Base-by-base conservation (phyloP, 2,888 invertebrate genomes). In the Trichogramma evanescens region DNA sequence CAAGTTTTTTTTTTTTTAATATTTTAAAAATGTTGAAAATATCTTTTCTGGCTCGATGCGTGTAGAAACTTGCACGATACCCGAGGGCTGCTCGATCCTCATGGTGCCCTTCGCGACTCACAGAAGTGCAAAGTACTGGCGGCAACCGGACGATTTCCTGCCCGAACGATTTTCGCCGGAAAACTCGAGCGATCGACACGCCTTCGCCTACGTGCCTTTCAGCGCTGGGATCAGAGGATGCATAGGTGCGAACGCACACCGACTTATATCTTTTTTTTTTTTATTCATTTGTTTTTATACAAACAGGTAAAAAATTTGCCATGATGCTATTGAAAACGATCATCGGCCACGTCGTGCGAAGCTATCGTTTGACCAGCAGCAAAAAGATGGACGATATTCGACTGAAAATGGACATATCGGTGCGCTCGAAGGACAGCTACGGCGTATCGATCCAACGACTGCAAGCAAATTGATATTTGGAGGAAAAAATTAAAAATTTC, bases 101-200 rank as follows among this genome's bases (percentile, higher is more conserved):
- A 59, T 69, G 63, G 50, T 63, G 2, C 62, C 65, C 7, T 67
- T 58, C 50, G 52, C 63, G n/a, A 68, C 68, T 44, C 70, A 70
- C 39, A 64, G 68, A 59, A 66, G 61, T 48, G 54, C 50, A 6
- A 64, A 66, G 52, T 67, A 61, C 56, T 71, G 71, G 71, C n/a
- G n/a, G 4, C 61, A 68, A 39, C 71, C 71, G 0, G 65, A 68
- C 6, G 66, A 68, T 58, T 71, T 70, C 44, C 52, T 67, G 50
- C 71, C 70, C 0, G 70, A 71, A 51, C 58, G 71, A 62, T 70
- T 71, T 59, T 54, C 63, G 9, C 65, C 61, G 1, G 68, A 70
- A 60, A 66, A 69, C 57, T 63, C 67, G 0, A 58, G 50, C 13
- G 59, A 59, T 8, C 59, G 70, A 26, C 69, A 69, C 57, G 65